Evolutionary conservation across 2,888 invertebrate species (phyloP), one percentile per base, ranked within the genome.

Genomic region (Drosophila cyrtoloma): DNA sequence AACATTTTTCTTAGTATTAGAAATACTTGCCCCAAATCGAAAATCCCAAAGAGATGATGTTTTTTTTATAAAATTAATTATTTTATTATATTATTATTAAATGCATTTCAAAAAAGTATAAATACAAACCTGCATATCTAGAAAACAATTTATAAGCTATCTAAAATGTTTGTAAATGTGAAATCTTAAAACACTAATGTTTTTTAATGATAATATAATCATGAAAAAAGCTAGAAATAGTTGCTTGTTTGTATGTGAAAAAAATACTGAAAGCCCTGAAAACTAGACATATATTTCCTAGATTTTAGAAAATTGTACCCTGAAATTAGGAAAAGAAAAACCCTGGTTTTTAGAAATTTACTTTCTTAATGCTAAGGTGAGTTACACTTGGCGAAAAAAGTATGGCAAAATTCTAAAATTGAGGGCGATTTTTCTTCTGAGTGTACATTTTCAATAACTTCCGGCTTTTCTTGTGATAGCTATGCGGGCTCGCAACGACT

Each of bases 401-500:
- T 14, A 14, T 6, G 0, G 14, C 3, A 4, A 22, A 44, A 7
- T 47, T 22, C 3, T 7, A 44, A 22, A 22, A 4, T 14, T 47
- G 14, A 47, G 14, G 4, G 0, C 14, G 7, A 16, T 26, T 47
- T 47, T 9, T 42, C 26, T 26, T 7, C 14, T 26, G 4, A 26
- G 16, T 22, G 47, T 26, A 47, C 14, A 22, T 7, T 2, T 26
- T 16, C 26, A 47, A 26, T 26, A 47, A 47, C 16, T 26, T 47
- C 26, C n/a, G 14, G 1, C 1, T 39, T 37, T 56, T 39, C 26
- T 5, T 26, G 0, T 10, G 32, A 35, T 33, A 92, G 92, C 92
- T 1, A 91, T 93, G 91, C 83, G 91, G 0, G 92, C 92, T 22
- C 92, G 92, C 28, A 92, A 91, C 35, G 92, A 92, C 44, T 89